phyloP scores from a whole-genome alignment of 1,140 invertebrate genomes.

The Arctopsyche grandis region DNA sequence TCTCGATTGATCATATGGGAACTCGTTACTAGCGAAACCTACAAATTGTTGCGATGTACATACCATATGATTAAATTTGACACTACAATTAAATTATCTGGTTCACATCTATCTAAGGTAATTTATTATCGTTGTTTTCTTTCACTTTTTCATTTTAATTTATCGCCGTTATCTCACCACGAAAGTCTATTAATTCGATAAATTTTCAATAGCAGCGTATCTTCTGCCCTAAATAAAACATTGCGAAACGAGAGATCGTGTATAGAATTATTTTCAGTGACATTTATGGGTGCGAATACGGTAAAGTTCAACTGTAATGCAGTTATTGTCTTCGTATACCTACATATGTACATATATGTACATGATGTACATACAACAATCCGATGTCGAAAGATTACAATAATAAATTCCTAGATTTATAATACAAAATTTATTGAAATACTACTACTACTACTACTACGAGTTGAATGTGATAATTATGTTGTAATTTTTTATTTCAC shows the following conservation, averaged over 20 bases:
- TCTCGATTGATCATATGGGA: background rate
- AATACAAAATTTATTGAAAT: background rate
- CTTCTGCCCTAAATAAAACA: constrained; percentile 6
- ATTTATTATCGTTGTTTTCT: no score
- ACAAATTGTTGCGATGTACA: background rate
- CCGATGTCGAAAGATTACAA: background rate
- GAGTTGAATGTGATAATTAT: background rate
- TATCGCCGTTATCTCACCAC: no score
- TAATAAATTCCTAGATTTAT: background rate
- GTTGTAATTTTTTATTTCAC: background rate
- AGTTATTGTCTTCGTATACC: constrained; percentile 8
- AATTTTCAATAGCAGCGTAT: background rate
- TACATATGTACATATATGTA: background rate
- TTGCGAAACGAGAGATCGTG: background rate
- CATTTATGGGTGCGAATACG: background rate
- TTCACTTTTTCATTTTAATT: no score
- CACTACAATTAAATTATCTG: no score
- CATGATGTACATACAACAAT: background rate
- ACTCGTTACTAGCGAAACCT: background rate
- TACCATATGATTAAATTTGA: background rate
- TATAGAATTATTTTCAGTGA: constrained; percentile 20
- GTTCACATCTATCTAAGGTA: no score
- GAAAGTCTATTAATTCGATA: no score
- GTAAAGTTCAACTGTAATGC: constrained; percentile 14
- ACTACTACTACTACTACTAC: no score